A percentile compares a stretch with the other conserved stretches of the same genome.
Conservation (phyloP, 2,797 vertebrate species). For the Coracias cyanogaster region DNA sequence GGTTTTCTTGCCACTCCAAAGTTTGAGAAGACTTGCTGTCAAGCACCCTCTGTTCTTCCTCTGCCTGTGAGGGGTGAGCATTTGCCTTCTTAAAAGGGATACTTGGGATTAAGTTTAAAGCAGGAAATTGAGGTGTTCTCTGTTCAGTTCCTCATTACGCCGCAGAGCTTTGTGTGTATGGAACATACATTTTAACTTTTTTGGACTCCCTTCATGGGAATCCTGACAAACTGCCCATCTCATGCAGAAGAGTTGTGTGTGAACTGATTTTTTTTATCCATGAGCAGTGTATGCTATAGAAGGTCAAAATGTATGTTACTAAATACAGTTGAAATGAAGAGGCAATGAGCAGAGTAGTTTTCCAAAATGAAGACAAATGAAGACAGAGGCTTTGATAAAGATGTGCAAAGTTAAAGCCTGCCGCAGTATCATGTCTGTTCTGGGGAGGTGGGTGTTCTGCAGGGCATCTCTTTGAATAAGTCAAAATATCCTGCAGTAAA, state of each 20-base stretch:
- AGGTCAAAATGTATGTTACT: background rate
- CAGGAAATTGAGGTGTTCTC: background rate
- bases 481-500: constrained; percentile 27
- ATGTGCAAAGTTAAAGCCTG: background rate
- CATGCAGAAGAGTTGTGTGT: background rate
- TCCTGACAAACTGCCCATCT: background rate
- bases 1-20: background rate
- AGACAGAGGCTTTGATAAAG: background rate
- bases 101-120: background rate
- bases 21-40: background rate
- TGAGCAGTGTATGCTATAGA: background rate
- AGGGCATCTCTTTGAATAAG: constrained; percentile 3
- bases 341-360: background rate
- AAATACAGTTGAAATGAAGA: background rate
- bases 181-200: background rate
- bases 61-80: accelerated
- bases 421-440: background rate
- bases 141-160: background rate
- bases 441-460: background rate
- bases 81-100: background rate
- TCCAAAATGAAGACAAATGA: background rate
- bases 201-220: background rate
- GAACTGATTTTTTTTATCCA: background rate
- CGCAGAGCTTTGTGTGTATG: background rate
- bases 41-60: background rate